Percentiles rank a stretch among this genome's conserved stretches.
Evolutionary conservation across 1,140 invertebrate genomes (phyloP).

Genomic region (Rhyzopertha dominica): DNA sequence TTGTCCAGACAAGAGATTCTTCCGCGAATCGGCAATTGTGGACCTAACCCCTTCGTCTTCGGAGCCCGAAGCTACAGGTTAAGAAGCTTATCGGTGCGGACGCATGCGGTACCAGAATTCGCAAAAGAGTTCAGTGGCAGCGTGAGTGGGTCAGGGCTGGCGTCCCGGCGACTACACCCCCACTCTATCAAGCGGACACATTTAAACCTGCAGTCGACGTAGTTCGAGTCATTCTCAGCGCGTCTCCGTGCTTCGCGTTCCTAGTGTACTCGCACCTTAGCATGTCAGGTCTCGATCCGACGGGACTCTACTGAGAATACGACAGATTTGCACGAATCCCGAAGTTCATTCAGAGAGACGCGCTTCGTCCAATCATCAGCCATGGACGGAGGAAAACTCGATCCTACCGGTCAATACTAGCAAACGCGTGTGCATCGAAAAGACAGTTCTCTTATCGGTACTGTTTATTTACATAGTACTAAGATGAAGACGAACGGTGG

Average conservation of each 20-base stretch:
- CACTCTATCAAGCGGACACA: constrained; percentile 26
- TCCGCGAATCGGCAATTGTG: too few species aligned
- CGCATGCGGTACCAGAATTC: neutral
- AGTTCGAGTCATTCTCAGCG: constrained; percentile 29
- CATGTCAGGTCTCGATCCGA: constrained; percentile 39
- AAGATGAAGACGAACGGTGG: constrained; percentile 33
- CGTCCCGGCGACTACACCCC: constrained; percentile 35
- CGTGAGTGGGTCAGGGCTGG: constrained; percentile 45
- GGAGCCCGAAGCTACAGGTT: too few species aligned
- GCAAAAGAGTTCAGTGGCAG: constrained; percentile 36
- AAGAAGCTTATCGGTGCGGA: too few species aligned
- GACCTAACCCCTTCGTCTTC: too few species aligned
- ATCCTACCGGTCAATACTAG: constrained; percentile 43
- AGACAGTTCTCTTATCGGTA: too few species aligned
- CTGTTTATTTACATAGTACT: constrained; percentile 1
- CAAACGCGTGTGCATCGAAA: constrained; percentile 16
- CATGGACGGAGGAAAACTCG: constrained; percentile 42
- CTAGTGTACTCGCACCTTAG: constrained; percentile 16
- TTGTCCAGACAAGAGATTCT: too few species aligned
- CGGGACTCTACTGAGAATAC: constrained; percentile 32
- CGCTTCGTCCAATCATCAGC: constrained; percentile 14
- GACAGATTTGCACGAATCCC: neutral
- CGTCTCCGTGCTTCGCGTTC: constrained; percentile 12
- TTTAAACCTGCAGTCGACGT: constrained; percentile 31
- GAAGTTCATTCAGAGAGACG: constrained; percentile 1